Percentiles rank a stretch among this genome's conserved stretches.
Conservation (phyloP, 2,797 vertebrate species). For the Darevskia mixta region DNA sequence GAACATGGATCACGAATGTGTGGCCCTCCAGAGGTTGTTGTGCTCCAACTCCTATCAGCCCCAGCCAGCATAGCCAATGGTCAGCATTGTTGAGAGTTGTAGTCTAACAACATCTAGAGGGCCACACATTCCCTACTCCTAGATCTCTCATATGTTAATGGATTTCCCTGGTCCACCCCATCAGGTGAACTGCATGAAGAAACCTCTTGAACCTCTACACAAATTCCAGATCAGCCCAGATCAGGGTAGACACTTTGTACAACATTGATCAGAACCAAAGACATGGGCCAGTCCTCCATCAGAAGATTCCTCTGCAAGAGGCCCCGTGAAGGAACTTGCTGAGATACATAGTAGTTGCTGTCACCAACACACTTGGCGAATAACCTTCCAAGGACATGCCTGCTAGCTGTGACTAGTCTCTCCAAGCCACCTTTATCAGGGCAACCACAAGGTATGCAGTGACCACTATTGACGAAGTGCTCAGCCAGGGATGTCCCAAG, state of each 20-base stretch:
- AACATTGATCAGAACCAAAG: background rate
- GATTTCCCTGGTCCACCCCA: background rate
- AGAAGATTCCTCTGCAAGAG: background rate
- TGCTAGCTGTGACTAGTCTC: background rate
- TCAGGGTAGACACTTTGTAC: background rate
- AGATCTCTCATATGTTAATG: background rate
- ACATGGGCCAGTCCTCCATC: background rate
- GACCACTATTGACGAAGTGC: background rate
- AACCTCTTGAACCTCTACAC: background rate
- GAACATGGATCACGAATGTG: background rate
- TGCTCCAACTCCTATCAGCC: too few relatives aligned
- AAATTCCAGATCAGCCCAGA: background rate
- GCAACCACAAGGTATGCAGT: too few relatives aligned
- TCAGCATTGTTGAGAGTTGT: too few relatives aligned
- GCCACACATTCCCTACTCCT: too few relatives aligned
- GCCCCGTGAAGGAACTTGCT: background rate
- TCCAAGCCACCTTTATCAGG: background rate
- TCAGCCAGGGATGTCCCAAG: background rate
- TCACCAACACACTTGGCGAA: background rate
- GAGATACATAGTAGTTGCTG: background rate
- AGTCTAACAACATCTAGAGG: too few relatives aligned
- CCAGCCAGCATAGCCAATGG: too few relatives aligned
- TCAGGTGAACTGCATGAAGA: background rate
- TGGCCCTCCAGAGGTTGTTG: too few relatives aligned
- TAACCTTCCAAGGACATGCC: background rate